Evolutionary conservation across 2,797 vertebrate species (phyloP), one percentile per base, ranked within the genome.

Genomic region (Cichlasoma orientale): DNA sequence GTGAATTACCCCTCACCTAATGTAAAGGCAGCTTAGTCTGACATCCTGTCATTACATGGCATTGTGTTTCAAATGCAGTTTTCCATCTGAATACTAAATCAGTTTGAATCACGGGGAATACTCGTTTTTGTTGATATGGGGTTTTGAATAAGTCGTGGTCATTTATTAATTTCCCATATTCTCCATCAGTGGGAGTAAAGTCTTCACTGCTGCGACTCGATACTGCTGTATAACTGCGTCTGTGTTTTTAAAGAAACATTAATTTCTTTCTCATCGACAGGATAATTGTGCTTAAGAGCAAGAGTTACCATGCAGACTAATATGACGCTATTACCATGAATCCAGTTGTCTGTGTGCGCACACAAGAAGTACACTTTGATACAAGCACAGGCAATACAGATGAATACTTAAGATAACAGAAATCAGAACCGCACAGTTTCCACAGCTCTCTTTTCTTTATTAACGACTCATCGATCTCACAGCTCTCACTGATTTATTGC

Each of bases 201-300:
- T 25, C 23, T 0, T 14, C 44, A 16, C 16, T 18, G 5, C 14
- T 47, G 14, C 11, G 44, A 77, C 11, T 56, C n/a, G 23, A 3
- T 47, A 25, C 56, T 59, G 44, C 25, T 27, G 25, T 74, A 66
- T 31, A 16, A 66, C 19, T 7, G 19, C 58, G 27, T 71, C 81
- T 72, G 58, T 33, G 2, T 33, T 68, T 73, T 36, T 8, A 23
- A 82, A 74, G 66, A 36, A 72, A 23, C 59, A 44, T 19, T 44
- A 11, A 66, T 25, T 75, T 83, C 7, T 52, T 44, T 77, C 73
- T 79, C 80, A 77, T 85, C 76, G 74, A 61, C 21, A 58, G 13
- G 69, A 74, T 80, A 79, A 79, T 75, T 79, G 38, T 55, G 75
- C 78, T 80, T 83, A 76, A 72, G 70, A 89, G 82, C 70, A 75